These are phyloP conservation scores for Notothenia rossii DNA, from an alignment of 2,113 vertebrate species.

Conservation along the genomic window DNA sequence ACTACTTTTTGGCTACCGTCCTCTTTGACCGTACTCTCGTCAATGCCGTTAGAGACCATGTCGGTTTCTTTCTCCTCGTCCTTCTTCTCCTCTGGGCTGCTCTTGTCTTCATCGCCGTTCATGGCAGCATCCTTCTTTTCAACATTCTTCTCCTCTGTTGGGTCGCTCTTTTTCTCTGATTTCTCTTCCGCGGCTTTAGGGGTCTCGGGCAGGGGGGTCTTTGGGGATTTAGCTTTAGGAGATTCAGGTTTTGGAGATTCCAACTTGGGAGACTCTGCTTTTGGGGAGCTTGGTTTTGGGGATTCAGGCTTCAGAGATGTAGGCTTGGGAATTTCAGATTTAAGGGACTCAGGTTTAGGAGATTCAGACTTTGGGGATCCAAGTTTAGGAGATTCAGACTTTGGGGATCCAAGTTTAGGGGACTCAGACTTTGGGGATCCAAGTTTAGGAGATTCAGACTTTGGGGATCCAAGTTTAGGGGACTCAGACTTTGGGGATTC, in stretches of 20 bases:
- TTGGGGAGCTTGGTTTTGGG: slow-evolving; percentile 20
- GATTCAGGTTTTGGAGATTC: slow-evolving; percentile 35
- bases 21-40: slow-evolving; percentile 90
- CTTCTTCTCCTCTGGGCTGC: slow-evolving; percentile 86
- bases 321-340: slow-evolving; percentile 34
- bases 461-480: slow-evolving; percentile 33
- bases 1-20: slow-evolving; percentile 90
- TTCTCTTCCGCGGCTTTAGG: slow-evolving; percentile 75
- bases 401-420: slow-evolving; percentile 30
- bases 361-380: slow-evolving; percentile 19
- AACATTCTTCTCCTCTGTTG: slow-evolving; percentile 72
- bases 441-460: slow-evolving; percentile 19
- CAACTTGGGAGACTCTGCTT: neutral
- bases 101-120: slow-evolving; percentile 83
- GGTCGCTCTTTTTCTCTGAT: slow-evolving; percentile 77
- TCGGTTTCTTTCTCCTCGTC: slow-evolving; percentile 87
- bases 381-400: slow-evolving; percentile 2
- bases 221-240: slow-evolving; percentile 27
- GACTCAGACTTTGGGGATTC: slow-evolving; percentile 39
- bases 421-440: slow-evolving; percentile 38
- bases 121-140: slow-evolving; percentile 84
- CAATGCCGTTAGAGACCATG: slow-evolving; percentile 91
- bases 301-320: slow-evolving; percentile 34
- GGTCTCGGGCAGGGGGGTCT: slow-evolving; percentile 39
- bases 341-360: slow-evolving; percentile 16